Evolutionary conservation across 2,888 invertebrate genomes (phyloP), one percentile per base, ranked within the genome.

Genomic region (Sminthurinus aureus): DNA sequence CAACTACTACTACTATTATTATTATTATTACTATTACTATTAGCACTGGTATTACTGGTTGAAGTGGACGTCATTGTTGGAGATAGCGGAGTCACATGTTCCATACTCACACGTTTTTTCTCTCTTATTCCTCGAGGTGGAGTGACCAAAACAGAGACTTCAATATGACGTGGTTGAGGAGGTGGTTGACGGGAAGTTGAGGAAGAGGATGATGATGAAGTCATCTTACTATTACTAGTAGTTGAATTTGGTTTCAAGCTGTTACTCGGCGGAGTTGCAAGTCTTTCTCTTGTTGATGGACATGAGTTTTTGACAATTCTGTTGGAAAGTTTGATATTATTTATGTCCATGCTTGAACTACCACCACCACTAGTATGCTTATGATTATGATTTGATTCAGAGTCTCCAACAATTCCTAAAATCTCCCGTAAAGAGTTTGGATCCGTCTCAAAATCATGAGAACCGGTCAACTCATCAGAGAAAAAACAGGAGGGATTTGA

Each of bases 81-180:
- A 20, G 85, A 86, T 26, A 87, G 38, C 6, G 84, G 85, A 38
- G 83, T 82, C 84, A 86, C 85, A 79, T 79, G 84, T 67, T 86
- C 86, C 86, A 87, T 88, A 58, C 87, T 88, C 22, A 38, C 75
- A 73, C 87, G 82, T 24, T 86, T 88, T 38, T 38, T 38, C 24
- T 87, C 86, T 38, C 87, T 81, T n/a, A 69, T 79, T 13, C 73
- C 13, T 15, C 85, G 82, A 0, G 87, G 84, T 64, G 88, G 87
- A 9, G 87, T 88, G 0, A 88, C 87, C 58, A 87, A 73, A 64
- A 88, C 88, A 0, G 87, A 87, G 15, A 88, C 88, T 81, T 88
- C 88, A 79, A 88, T 87, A 13, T 86, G 86, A 64, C 85, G 87
- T 15, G 86, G 87, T 58, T 84, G 76, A 58, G 20, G 75, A 20